A percentile compares a stretch with the other conserved stretches of the same genome.
phyloP scores from a whole-genome alignment of 2,888 invertebrate species.

The Tenthredo distinguenda region DNA sequence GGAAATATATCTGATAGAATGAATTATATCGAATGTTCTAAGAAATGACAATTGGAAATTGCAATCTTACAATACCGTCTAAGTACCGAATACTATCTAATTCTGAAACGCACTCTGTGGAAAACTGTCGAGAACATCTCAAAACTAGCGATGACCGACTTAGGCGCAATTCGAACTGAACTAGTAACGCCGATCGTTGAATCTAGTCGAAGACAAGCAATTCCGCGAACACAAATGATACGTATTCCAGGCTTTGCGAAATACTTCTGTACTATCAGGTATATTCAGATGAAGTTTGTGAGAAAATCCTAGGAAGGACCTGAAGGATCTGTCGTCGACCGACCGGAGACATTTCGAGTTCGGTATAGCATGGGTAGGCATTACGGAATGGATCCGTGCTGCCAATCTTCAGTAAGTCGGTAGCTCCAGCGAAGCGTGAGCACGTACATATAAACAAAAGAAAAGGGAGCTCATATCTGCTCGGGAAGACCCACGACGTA shows the following conservation, averaged over 20 bases:
- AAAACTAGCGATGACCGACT: not conserved
- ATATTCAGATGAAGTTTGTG: not conserved
- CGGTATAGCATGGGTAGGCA: constrained; percentile 1
- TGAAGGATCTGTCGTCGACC: not conserved
- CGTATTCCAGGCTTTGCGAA: not conserved
- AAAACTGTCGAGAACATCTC: not conserved
- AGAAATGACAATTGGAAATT: too few relatives aligned
- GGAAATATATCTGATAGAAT: too few relatives aligned
- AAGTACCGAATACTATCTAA: too few relatives aligned
- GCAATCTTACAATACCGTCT: too few relatives aligned
- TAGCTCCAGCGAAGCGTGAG: not conserved
- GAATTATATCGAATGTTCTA: too few relatives aligned
- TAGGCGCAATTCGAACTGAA: too few relatives aligned
- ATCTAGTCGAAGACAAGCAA: not conserved
- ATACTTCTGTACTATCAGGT: not conserved
- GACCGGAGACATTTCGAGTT: constrained; percentile 8
- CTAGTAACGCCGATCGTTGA: not conserved
- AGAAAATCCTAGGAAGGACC: not conserved
- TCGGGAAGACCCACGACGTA: constrained; percentile 46
- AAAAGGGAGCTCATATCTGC: constrained; percentile 47
- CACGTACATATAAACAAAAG: constrained; percentile 43
- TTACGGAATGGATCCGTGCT: constrained; percentile 22
- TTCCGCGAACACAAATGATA: not conserved
- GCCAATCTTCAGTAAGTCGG: constrained; percentile 34
- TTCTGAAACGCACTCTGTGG: too few relatives aligned